Base-by-base conservation (phyloP, 2,888 invertebrate genomes). In the Heliconius hortense region DNA sequence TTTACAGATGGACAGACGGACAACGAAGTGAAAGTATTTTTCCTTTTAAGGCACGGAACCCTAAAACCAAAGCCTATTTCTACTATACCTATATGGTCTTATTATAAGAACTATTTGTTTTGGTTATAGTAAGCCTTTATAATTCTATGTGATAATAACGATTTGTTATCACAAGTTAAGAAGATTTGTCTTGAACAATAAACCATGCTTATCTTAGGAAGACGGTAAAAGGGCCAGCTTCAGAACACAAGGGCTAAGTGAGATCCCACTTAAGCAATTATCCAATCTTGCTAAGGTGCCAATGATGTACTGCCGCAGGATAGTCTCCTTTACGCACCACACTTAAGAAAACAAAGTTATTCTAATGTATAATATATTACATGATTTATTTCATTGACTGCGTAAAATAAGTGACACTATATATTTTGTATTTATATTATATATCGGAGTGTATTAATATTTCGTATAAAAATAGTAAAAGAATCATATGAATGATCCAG, bases 211-310 rank as follows among this genome's bases (percentile, higher is more conserved):
- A 84, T 83, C 83, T 82, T 77, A 81, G 81, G 79, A 83, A 81
- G 80, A 81, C 80, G 80, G 81, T 79, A 80, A 81, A 83, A 82
- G 82, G 83, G 80, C 81, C 81, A 81, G 63, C 81, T 79, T 81
- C 74, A 73, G 74, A 80, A 77, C 80, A 80, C 79, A 75, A 76
- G 78, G 80, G 81, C 81, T 81, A 82, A 81, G 81, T 81, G 81
- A 83, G 82, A 82, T 83, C 80, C 82, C 82, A 84, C 82, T 84
- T 83, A 83, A 82, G 81, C 82, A 82, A 82, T 82, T 82, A 82
- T 81, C 83, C 82, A 77, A 79, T 76, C 73, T 79, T 76, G 72
- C 78, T 78, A 80, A 81, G 81, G 79, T 80, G 77, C 79, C 69
- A 75, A 77, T 78, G 80, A 79, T 79, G 78, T 80, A 81, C 75